These are phyloP conservation scores for Atractosteus spatula DNA, from an alignment of 2,113 vertebrate genomes.

Conservation along the genomic window DNA sequence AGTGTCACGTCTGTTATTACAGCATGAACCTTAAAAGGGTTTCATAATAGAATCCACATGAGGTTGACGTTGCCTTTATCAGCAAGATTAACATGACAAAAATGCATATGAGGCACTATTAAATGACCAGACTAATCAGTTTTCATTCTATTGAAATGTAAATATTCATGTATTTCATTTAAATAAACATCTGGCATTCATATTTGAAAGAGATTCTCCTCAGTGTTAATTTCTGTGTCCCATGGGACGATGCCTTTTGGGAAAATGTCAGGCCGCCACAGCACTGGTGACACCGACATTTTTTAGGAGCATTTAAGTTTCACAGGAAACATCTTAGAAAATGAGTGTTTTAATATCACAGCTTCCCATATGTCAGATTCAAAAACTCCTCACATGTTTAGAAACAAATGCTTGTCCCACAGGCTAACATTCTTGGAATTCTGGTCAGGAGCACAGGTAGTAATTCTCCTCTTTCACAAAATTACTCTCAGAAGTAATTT, in stretches of 20 bases:
- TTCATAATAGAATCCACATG: background rate
- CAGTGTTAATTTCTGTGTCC: constrained; percentile 26
- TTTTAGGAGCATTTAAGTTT: constrained; percentile 7
- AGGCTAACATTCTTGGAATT: too few relatives aligned
- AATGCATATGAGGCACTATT: constrained; percentile 37
- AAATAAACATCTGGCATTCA: constrained; percentile 49
- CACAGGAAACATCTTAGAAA: background rate
- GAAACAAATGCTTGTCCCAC: too few relatives aligned
- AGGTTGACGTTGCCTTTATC: background rate
- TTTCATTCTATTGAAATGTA: constrained; percentile 50
- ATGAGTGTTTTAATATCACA: background rate
- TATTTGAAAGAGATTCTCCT: constrained; percentile 18
- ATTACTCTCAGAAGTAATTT: too few relatives aligned
- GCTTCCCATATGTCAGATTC: background rate
- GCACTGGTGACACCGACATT: constrained; percentile 12
- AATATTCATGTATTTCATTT: constrained; percentile 50
- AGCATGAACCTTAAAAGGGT: too few relatives aligned
- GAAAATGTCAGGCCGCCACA: constrained; percentile 30
- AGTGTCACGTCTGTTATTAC: background rate
- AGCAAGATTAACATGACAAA: constrained; percentile 59
- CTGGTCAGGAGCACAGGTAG: too few relatives aligned
- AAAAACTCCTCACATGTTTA: background rate
- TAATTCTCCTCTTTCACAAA: too few relatives aligned
- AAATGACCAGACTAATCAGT: constrained; percentile 50
- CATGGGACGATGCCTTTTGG: constrained; percentile 18